Percentiles rank a stretch among this genome's conserved stretches.
phyloP scores from a whole-genome alignment of 2,797 vertebrate species.

The Decapterus maruadsi region DNA sequence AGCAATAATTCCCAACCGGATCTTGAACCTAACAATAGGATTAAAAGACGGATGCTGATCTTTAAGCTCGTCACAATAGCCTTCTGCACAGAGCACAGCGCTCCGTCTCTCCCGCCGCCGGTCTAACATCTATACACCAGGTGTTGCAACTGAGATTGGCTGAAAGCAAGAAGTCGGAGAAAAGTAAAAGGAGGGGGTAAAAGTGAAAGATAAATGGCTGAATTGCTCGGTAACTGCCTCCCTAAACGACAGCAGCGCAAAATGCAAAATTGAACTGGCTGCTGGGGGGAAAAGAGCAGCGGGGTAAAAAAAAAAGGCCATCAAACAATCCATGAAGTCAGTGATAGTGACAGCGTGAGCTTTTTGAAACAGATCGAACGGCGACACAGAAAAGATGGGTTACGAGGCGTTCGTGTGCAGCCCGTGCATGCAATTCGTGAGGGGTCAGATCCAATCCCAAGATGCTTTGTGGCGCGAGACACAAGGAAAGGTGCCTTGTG shows the following conservation, averaged over 20 bases:
- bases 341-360: background rate
- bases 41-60: no score
- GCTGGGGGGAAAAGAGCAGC: background rate
- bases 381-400: background rate
- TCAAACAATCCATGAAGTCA: background rate
- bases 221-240: background rate
- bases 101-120: no score
- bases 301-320: background rate
- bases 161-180: no score
- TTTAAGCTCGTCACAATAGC: no score
- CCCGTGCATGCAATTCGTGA: background rate
- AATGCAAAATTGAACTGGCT: background rate
- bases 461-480: slow-evolving; percentile 42
- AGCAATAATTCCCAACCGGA: no score
- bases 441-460: slow-evolving; percentile 50
- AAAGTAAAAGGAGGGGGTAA: no score
- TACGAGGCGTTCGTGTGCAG: background rate
- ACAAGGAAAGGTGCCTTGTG: slow-evolving; percentile 14
- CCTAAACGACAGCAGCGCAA: background rate
- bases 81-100: no score
- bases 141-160: no score
- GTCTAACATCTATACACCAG: no score
- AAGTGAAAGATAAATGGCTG: background rate
- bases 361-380: background rate
- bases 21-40: no score